Evolutionary conservation across 2,113 vertebrate genomes (phyloP), one percentile per base, ranked within the genome.

Genomic region (Corydoras sp.): DNA sequence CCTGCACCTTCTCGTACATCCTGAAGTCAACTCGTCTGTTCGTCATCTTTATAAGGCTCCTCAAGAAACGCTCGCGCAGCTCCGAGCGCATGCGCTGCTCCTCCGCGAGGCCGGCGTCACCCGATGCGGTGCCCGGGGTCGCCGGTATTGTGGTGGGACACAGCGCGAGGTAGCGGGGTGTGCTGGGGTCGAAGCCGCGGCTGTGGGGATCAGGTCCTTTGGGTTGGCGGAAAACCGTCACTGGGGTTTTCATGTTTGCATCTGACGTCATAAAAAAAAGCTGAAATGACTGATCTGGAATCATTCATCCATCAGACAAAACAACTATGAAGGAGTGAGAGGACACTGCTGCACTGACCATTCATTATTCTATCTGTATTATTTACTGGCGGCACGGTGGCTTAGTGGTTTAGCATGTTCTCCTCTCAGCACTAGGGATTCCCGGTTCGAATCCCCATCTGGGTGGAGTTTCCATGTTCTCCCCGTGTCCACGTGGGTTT

Each of bases 31-130:
- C 91, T 0, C 77, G 86, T 68, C 69, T 90, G 12, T 87, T 88
- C 2, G 79, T 83, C 86, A 92, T 91, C 62, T 90, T 81, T 10
- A 92, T 77, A 3, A 95, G 85, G 70, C 90, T 93, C 4, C 90
- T 88, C n/a, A 95, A 88, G 75, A 94, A 96, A 10, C 82, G 81
- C 18, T 95, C 91, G n/a, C 94, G 84, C 14, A 94, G 77, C 3
- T 66, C 51, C 0, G 92, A 86, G 0, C 94, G 86, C 0, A 83
- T 75, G 0, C 31, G 79, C 81, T 95, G 93, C 70, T 95, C 90
- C 49, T 18, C 77, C 48, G 69, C 76, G 15, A 85, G 75, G 63
- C 71, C 56, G 2, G 74, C 63, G 0, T 43, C 10, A 62, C 78
- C 62, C 0, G 67, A 10, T 0, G 35, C 56, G 0, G 78, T 65